A percentile compares a stretch with the other conserved stretches of the same genome.
Conservation (phyloP, 2,113 vertebrate species). For the Semicossyphus pulcher region DNA sequence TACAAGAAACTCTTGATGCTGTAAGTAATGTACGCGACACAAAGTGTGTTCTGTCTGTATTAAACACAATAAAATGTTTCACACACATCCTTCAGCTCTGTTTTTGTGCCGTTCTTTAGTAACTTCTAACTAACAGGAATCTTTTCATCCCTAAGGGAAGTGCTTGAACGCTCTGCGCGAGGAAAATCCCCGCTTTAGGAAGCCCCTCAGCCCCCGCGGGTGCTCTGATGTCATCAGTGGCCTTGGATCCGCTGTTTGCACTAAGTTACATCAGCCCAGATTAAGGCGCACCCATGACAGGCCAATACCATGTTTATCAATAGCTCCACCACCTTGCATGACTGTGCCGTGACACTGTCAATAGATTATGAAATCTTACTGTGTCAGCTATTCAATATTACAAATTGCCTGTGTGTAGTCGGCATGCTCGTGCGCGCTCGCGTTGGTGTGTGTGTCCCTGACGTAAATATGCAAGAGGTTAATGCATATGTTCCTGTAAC, state of each 20-base stretch:
- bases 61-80: conserved; percentile 19
- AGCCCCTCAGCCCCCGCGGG: conserved; percentile 12
- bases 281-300: conserved; percentile 53
- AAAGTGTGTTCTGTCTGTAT: not conserved
- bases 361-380: conserved; percentile 77
- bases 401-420: conserved; percentile 74
- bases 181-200: not conserved
- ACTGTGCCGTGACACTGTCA: conserved; percentile 69
- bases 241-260: conserved; percentile 47
- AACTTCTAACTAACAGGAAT: too few relatives aligned
- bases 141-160: too few relatives aligned
- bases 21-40: not conserved
- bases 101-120: conserved; percentile 30
- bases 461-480: conserved; percentile 75
- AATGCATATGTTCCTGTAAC: conserved; percentile 74
- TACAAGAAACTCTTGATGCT: not conserved
- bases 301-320: conserved; percentile 69
- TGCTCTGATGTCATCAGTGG: conserved; percentile 73
- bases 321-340: conserved; percentile 64
- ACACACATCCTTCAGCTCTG: not conserved
- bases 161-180: not conserved
- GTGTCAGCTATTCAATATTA: conserved; percentile 82
- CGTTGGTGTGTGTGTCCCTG: conserved; percentile 20
- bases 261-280: conserved; percentile 50
- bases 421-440: not conserved